phyloP scores from a whole-genome alignment of 2,113 vertebrate genomes.

The Capreolus pygargus region DNA sequence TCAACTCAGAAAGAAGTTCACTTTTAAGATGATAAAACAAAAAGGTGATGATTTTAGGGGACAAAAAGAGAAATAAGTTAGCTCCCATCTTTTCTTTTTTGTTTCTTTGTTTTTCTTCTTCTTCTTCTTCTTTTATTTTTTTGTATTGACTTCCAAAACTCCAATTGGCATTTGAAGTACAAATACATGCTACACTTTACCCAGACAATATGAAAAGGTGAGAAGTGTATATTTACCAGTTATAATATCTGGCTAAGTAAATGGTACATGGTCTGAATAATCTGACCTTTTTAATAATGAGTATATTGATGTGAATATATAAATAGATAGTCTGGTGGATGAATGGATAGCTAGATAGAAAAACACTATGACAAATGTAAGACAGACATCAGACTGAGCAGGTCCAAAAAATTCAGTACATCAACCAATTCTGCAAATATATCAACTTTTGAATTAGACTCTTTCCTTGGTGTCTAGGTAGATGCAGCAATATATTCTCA shows the following conservation, averaged over 20 bases:
- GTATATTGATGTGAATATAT: neutral
- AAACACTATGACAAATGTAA: neutral
- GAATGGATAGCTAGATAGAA: neutral
- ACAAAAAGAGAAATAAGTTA: neutral
- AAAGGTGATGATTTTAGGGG: neutral
- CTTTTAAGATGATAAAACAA: neutral
- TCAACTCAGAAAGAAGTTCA: neutral
- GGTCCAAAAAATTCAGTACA: neutral
- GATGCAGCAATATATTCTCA: neutral
- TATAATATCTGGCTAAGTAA: neutral
- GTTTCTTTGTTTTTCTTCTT: neutral
- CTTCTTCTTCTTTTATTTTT: neutral
- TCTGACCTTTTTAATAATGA: neutral
- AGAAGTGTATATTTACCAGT: conserved; percentile 21
- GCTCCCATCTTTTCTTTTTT: neutral
- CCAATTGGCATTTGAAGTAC: neutral
- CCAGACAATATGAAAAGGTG: neutral
- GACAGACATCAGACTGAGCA: neutral
- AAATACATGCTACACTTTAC: neutral
- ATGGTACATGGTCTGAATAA: neutral
- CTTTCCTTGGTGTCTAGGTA: neutral
- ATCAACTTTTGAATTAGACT: conserved; percentile 1
- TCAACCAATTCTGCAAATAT: neutral
- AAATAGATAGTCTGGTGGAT: neutral
- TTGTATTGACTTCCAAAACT: neutral